Conservation (phyloP, 2,888 invertebrate species). For the Campoplex capitator region DNA sequence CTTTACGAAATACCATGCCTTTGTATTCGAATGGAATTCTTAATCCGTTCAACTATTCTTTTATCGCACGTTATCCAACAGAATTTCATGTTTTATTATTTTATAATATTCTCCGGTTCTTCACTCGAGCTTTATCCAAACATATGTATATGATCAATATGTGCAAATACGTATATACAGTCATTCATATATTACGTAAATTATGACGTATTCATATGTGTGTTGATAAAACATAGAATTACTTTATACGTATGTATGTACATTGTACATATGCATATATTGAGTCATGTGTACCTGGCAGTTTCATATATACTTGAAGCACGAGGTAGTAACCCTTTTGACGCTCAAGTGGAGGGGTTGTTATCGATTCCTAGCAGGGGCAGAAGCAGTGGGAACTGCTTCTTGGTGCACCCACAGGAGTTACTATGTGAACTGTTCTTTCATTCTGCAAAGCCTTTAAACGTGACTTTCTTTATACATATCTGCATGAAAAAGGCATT, state of each 20-base stretch:
- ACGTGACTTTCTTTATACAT: conserved; percentile 67
- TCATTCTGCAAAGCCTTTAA: conserved; percentile 61
- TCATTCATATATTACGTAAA: background rate
- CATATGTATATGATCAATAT: background rate
- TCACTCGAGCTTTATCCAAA: background rate
- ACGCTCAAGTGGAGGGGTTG: conserved; percentile 76
- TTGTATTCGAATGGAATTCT: background rate
- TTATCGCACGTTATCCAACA: background rate
- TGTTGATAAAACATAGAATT: background rate
- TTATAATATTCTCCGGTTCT: background rate
- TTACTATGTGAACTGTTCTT: conserved; percentile 63
- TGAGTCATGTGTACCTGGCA: conserved; percentile 29
- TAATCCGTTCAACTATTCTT: background rate
- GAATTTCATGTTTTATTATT: background rate
- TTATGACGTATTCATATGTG: background rate
- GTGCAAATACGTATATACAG: background rate
- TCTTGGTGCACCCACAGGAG: conserved; percentile 31
- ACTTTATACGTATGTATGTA: background rate
- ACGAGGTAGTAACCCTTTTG: conserved; percentile 77
- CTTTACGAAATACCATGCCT: background rate
- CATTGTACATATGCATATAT: background rate
- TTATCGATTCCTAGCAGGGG: conserved; percentile 81
- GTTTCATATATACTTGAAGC: conserved; percentile 60
- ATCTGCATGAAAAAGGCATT: conserved; percentile 79
- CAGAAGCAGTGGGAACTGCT: conserved; percentile 70